Base-by-base conservation (phyloP, 2,113 vertebrate species). In the Engraulis encrasicolus region DNA sequence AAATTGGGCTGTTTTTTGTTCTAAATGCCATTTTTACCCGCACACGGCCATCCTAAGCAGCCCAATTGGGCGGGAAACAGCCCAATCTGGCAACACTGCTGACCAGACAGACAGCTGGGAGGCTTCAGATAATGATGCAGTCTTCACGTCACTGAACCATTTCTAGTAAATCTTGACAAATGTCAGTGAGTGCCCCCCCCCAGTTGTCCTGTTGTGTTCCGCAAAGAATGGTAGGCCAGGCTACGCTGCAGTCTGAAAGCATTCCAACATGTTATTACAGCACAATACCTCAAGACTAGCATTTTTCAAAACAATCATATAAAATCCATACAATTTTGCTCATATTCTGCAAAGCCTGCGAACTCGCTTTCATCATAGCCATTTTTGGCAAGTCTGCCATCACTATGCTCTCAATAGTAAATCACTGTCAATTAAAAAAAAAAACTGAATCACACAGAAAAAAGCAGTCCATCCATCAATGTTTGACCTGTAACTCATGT, bases 61-160 rank as follows among this genome's bases (percentile, higher is more conserved):
- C n/a, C n/a, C n/a, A n/a, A n/a, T n/a, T n/a, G n/a, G n/a, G n/a
- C n/a, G n/a, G n/a, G n/a, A n/a, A n/a, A n/a, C n/a, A n/a, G n/a
- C n/a, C n/a, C n/a, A n/a, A n/a, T n/a, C n/a, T n/a, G n/a, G n/a
- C n/a, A n/a, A n/a, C n/a, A n/a, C n/a, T n/a, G n/a, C n/a, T n/a
- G n/a, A n/a, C n/a, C n/a, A n/a, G n/a, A n/a, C 58, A 82, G 80
- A 81, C 40, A 81, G 48, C 20, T 18, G 0, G 20, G 40, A 82
- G 61, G 27, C 61, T 74, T 40, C 4, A 48, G 81, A 82, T 82
- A 82, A 82, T 71, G 31, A 19, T 20, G n/a, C 34, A 50, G 45
- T 20, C 23, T 20, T 40, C 48, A n/a, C n/a, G n/a, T n/a, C n/a
- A 37, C 27, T 34, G 38, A 27, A 18, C n/a, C 81, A 77, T 82